Evolutionary conservation across 1,140 invertebrate species (phyloP).

Genomic region (Panulirus ornatus): DNA sequence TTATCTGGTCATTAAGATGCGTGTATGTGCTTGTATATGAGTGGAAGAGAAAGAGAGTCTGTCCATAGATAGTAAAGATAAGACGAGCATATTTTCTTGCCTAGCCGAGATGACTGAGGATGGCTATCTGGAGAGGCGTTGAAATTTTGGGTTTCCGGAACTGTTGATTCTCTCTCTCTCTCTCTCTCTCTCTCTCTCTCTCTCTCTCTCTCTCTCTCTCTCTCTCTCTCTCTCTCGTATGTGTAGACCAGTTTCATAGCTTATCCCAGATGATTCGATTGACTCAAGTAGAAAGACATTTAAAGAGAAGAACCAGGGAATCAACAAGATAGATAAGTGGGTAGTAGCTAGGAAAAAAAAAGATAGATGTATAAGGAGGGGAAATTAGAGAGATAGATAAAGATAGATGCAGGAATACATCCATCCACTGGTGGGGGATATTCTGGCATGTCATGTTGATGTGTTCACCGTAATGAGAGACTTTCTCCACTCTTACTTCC

Average conservation of each 20-base stretch:
- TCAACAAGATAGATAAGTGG: background rate
- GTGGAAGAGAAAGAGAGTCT: conserved; percentile 14
- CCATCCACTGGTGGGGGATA: no score
- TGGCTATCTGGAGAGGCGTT: no score
- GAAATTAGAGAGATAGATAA: no score
- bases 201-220: background rate
- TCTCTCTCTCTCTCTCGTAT: conserved; percentile 10
- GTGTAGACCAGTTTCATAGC: background rate
- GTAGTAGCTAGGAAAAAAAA: background rate
- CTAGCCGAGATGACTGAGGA: background rate
- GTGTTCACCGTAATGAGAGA: no score
- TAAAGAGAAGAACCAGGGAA: background rate
- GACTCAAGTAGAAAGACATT: background rate
- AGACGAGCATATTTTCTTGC: background rate
- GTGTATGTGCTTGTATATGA: background rate
- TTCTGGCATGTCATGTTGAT: no score
- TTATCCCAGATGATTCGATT: background rate
- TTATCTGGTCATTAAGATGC: background rate
- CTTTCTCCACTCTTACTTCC: no score
- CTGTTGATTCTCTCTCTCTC: background rate
- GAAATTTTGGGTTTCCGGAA: background rate
- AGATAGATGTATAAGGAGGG: no score
- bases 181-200: background rate
- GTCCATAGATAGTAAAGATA: background rate
- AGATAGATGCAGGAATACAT: no score